These are phyloP conservation scores for Hyaena hyaena DNA, from an alignment of 2,113 vertebrate genomes.

Conservation along the genomic window DNA sequence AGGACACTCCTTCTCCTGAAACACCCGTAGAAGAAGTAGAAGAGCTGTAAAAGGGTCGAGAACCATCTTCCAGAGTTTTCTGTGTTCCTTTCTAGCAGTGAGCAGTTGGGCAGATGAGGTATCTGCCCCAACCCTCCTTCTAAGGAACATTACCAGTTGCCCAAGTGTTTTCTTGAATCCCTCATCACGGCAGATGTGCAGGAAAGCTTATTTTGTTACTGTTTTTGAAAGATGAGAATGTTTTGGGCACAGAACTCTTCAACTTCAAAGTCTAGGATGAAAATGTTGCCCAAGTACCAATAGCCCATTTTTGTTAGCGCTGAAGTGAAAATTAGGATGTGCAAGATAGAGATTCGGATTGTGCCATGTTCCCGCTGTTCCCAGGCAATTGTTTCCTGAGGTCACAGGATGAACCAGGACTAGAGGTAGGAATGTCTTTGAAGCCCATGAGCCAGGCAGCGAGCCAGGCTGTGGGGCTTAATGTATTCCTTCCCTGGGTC, in stretches of 20 bases:
- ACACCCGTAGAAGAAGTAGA: background rate
- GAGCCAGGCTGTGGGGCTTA: background rate
- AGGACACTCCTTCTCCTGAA: background rate
- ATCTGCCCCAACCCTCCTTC: background rate
- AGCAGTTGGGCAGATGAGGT: background rate
- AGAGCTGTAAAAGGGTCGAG: background rate
- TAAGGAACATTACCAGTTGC: background rate
- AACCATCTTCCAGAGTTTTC: background rate
- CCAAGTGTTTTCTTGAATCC: background rate
- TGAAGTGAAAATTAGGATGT: background rate
- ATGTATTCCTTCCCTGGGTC: background rate
- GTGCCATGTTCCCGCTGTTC: fast-evolving
- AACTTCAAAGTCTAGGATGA: background rate
- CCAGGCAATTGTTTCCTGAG: background rate
- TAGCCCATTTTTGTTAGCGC: background rate
- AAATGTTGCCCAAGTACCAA: background rate
- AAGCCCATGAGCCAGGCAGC: background rate
- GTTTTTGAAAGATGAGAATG: background rate
- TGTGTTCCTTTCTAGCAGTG: background rate
- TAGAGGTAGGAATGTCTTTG: background rate
- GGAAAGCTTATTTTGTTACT: background rate
- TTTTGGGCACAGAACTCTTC: background rate
- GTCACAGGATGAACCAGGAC: background rate
- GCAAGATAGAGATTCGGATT: background rate
- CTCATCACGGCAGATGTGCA: background rate